A percentile compares a stretch with the other conserved stretches of the same genome.
Evolutionary conservation across 1,140 invertebrate species (phyloP).

Genomic region (Rhysida immarginata): DNA sequence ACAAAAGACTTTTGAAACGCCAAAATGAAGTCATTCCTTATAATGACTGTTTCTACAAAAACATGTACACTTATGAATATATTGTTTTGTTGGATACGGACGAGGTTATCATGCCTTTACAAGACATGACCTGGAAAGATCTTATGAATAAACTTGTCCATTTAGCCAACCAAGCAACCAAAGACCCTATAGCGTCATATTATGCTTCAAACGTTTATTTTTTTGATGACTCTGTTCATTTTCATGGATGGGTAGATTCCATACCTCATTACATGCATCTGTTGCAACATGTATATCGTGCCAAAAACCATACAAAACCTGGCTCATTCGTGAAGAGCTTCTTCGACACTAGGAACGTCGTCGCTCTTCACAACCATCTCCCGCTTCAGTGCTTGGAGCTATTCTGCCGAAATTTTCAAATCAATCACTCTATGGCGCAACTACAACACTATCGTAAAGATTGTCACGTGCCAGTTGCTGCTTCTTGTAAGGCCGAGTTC

Average conservation of each 20-base stretch:
- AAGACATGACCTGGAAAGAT: constrained; percentile 53
- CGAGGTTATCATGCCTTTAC: constrained; percentile 84
- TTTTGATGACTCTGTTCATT: constrained; percentile 69
- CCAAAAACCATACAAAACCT: constrained; percentile 80
- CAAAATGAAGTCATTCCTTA: constrained; percentile 93
- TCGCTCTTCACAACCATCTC: constrained; percentile 85
- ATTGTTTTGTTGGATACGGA: constrained; percentile 82
- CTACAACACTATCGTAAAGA: constrained; percentile 85
- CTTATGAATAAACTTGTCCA: constrained; percentile 56
- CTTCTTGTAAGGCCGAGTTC: constrained; percentile 60
- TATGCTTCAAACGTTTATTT: constrained; percentile 91
- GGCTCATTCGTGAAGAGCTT: constrained; percentile 89
- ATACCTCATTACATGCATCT: constrained; percentile 25
- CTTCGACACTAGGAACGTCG: constrained; percentile 73
- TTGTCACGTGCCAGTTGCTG: constrained; percentile 76
- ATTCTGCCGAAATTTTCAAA: constrained; percentile 66
- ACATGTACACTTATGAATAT: constrained; percentile 78
- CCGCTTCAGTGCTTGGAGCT: constrained; percentile 71
- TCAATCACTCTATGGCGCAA: constrained; percentile 67
- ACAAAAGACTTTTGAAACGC: constrained; percentile 63
- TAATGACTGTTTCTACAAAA: constrained; percentile 90
- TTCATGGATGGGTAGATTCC: constrained; percentile 39
- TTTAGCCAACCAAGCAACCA: constrained; percentile 48
- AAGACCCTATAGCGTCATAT: constrained; percentile 63
- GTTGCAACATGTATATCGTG: constrained; percentile 69